Base-by-base conservation (phyloP, 2,113 vertebrate genomes). In the Clarias magur region DNA sequence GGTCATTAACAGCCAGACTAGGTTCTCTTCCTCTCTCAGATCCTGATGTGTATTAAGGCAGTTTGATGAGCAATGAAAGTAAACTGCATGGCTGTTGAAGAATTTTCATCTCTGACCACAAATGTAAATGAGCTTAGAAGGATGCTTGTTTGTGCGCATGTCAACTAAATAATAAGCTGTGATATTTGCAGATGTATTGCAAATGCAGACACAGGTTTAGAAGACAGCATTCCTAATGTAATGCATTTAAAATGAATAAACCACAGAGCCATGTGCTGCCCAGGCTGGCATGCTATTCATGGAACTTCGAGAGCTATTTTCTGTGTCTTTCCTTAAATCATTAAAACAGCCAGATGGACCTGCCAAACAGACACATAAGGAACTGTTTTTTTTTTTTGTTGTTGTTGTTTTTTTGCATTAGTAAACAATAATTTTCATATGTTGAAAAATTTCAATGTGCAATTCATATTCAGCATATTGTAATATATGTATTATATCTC, bases 1-100 rank as follows among this genome's bases (percentile, higher is more conserved):
- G 13, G 80, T 76, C 75, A 70, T 78, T 80, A 86, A 86, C 88
- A 27, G 81, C 67, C 65, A 78, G 48, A 75, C 15, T 72, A 48
- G 13, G 16, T 80, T 8, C 4, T 23, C 57, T 86, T 84, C 85
- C 73, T 83, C 30, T 88, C 73, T 68, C n/a, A 63, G 88, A 62
- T 34, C 25, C 83, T 83, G 60, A 6, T 84, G 34, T 80, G 63
- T 21, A 9, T 17, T 76, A 11, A 59, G 30, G 30, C 8, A 8
- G 48, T 75, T 80, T 57, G 23, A 67, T 70, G 12, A 17, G 15
- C 65, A 56, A 27, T 62, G 30, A 75, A 12, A 10, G 59, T 53
- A 65, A 67, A 65, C 60, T 57, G 48, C 10, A 53, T 67, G 75
- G n/a, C 60, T 30, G 34, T 65, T 65, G 16, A 62, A 68, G 27